These are phyloP conservation scores for Malurus cyaneus DNA, from an alignment of 2,113 vertebrate genomes.

Conservation along the genomic window DNA sequence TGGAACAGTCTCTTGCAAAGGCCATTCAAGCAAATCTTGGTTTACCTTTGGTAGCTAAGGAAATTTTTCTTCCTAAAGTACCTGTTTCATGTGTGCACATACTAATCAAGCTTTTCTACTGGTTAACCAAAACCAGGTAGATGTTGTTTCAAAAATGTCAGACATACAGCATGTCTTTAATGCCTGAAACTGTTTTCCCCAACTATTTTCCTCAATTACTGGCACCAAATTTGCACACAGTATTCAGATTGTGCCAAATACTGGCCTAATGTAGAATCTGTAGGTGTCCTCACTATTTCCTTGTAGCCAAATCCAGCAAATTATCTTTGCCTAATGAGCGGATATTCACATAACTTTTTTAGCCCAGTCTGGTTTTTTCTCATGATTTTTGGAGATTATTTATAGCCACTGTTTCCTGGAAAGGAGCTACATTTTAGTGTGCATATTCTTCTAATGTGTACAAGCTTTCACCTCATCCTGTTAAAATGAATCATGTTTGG, in stretches of 20 bases:
- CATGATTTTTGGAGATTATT: not conserved
- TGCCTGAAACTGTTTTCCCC: not conserved
- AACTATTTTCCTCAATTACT: not conserved
- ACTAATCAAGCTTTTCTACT: not conserved
- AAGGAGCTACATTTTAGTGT: not conserved
- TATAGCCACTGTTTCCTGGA: not conserved
- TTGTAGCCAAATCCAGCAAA: not conserved
- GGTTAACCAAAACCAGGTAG: not conserved
- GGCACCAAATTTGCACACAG: not conserved
- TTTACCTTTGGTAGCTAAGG: not conserved
- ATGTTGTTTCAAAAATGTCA: not conserved
- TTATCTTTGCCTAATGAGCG: not conserved
- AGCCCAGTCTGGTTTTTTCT: not conserved
- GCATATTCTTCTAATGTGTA: not conserved
- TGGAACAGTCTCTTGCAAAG: not conserved
- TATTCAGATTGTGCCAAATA: not conserved
- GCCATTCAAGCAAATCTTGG: not conserved
- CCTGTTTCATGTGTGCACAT: not conserved
- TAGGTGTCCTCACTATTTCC: not conserved
- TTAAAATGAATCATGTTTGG: not conserved
- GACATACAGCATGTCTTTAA: not conserved
- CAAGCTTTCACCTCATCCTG: not conserved
- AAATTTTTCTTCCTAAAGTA: not conserved
- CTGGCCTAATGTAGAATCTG: not conserved
- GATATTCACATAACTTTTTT: not conserved